phyloP scores from a whole-genome alignment of 2,888 invertebrate genomes.

The Idaea straminata region DNA sequence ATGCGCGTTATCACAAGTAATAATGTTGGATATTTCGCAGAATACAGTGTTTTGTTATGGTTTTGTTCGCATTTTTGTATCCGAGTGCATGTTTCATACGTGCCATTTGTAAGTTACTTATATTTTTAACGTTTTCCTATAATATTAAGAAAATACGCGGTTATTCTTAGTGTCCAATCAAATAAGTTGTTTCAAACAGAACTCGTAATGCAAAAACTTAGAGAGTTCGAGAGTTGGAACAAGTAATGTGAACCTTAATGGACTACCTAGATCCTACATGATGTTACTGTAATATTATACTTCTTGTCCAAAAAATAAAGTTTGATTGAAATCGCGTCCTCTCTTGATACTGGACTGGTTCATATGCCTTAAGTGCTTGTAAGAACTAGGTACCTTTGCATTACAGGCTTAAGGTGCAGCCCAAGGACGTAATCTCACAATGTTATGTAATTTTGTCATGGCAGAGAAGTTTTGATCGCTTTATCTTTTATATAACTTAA shows the following conservation, averaged over 20 bases:
- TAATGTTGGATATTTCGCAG: conserved; percentile 2
- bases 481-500: neutral
- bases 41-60: conserved; percentile 1
- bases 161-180: neutral
- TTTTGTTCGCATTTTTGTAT: conserved; percentile 3
- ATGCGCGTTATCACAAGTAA: conserved; percentile 2
- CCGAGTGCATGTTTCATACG: neutral
- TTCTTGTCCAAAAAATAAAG: neutral
- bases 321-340: neutral
- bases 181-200: neutral
- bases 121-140: neutral
- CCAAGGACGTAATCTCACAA: conserved; percentile 2
- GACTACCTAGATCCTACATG: neutral
- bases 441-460: conserved; percentile 1
- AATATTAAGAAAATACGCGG: neutral
- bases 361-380: neutral
- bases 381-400: neutral
- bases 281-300: neutral
- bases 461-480: neutral
- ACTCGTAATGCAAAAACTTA: neutral
- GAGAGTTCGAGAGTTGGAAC: neutral
- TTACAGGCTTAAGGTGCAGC: conserved; percentile 1
- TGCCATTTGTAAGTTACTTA: neutral
- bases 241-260: neutral
- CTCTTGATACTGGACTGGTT: neutral